These are phyloP conservation scores for Prionace glauca DNA, from an alignment of 2,797 vertebrate genomes.

Conservation along the genomic window DNA sequence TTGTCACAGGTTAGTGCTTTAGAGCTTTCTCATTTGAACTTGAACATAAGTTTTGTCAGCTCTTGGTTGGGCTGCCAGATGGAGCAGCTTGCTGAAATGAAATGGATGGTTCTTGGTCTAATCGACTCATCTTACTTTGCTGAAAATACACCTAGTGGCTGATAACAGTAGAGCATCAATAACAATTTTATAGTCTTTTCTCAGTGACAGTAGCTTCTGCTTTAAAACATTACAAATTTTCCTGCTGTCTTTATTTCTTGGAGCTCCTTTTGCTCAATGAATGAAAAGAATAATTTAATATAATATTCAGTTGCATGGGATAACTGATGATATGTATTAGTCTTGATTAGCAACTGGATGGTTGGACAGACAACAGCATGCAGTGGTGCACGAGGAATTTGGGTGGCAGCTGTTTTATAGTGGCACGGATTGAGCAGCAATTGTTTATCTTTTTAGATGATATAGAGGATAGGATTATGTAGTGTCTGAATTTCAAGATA, in stretches of 20 bases:
- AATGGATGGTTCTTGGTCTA: slow-evolving; percentile 19
- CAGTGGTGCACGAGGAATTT: background rate
- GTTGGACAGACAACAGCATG: background rate
- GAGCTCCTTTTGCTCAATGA: background rate
- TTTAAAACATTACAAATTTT: background rate
- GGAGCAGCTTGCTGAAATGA: background rate
- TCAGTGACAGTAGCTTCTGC: background rate
- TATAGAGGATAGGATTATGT: background rate
- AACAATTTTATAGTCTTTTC: background rate
- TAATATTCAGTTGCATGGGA: background rate
- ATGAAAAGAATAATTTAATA: background rate
- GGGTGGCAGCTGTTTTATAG: background rate
- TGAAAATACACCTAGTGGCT: slow-evolving; percentile 6
- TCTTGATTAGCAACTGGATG: background rate
- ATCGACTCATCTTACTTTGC: background rate
- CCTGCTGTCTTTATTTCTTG: background rate
- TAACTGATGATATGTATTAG: background rate
- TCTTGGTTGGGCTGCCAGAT: background rate
- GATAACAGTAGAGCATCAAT: slow-evolving; percentile 12
- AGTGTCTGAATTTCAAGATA: background rate
- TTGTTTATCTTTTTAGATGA: background rate
- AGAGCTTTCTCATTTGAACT: background rate
- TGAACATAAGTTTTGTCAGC: background rate
- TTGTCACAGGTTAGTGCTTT: background rate
- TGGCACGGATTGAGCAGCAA: background rate